phyloP scores from a whole-genome alignment of 2,888 invertebrate species.

The Nemotelus pantherinus region DNA sequence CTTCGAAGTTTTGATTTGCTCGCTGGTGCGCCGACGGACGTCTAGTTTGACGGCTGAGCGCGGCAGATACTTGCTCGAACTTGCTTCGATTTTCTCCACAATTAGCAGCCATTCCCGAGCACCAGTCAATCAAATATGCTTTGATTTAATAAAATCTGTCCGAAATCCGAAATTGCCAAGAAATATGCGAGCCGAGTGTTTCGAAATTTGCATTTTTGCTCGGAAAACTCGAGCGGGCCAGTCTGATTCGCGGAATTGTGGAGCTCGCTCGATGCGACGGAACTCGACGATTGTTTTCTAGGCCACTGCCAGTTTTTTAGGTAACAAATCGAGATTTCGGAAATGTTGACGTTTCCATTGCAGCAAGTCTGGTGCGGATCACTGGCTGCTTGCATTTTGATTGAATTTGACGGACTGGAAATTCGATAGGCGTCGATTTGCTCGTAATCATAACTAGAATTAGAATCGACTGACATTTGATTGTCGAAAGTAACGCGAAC shows the following conservation, averaged over 20 bases:
- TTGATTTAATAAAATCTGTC: neutral
- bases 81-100: neutral
- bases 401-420: too few species aligned
- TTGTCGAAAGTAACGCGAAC: too few species aligned
- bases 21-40: constrained; percentile 8
- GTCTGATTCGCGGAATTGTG: constrained; percentile 24
- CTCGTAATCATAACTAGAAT: too few species aligned
- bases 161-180: neutral
- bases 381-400: too few species aligned
- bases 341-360: constrained; percentile 21
- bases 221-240: constrained; percentile 9
- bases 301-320: constrained; percentile 15
- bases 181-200: neutral
- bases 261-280: constrained; percentile 10
- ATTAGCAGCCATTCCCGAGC: neutral
- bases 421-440: too few species aligned
- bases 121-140: neutral
- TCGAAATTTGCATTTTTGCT: neutral
- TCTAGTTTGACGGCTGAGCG: constrained; percentile 25
- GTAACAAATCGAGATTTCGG: neutral
- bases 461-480: too few species aligned
- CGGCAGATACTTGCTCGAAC: neutral
- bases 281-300: constrained; percentile 18
- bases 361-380: neutral
- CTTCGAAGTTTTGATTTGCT: neutral